Evolutionary conservation across 2,113 vertebrate genomes (phyloP), one percentile per base, ranked within the genome.

Genomic region (Marcusenius ussheri): DNA sequence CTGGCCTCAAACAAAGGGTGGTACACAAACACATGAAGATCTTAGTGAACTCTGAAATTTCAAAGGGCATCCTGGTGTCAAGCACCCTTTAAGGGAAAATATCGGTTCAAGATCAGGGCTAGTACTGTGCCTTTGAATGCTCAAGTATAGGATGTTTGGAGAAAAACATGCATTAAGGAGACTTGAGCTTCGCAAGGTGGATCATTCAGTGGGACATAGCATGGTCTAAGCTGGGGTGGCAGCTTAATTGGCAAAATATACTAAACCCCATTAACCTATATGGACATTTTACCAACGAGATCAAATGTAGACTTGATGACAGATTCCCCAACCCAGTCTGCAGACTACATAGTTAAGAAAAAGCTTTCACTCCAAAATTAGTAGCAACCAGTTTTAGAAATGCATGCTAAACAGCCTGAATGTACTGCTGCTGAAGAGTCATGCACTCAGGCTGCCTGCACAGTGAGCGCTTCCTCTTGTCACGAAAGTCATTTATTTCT

Each of bases 1-100:
- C 27, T 39, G 50, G 85, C 85, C 85, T 53, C 85, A 53, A 87
- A 87, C 85, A 87, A 87, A 87, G 50, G 31, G 31, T 17, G 31
- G 13, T 35, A 87, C 46, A 35, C 85, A 87, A 87, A 53, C n/a
- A 31, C 47, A 87, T 15, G 27, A 53, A 87, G 50, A 84, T 84
- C 83, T 84, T 13, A 4, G 42, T 45, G 85, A 87, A 87, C 85
- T 56, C 85, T 19, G 47, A 56, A 87, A 87, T 87, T 50, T 53
- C 85, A 87, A 87, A 86, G 46, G 49, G 50, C 49, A 1, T 27
- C 50, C 2, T 13, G 24, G 31, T 35, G 50, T 53, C 85, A 87
- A 53, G 85, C 50, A 87, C 50, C 27, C 31, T 35, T 87, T 53
- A 87, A 87, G 50, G 85, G 50, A 35, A 53, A 53, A 53, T 35